phyloP scores from a whole-genome alignment of 2,797 vertebrate species.

The Cynopterus sphinx region DNA sequence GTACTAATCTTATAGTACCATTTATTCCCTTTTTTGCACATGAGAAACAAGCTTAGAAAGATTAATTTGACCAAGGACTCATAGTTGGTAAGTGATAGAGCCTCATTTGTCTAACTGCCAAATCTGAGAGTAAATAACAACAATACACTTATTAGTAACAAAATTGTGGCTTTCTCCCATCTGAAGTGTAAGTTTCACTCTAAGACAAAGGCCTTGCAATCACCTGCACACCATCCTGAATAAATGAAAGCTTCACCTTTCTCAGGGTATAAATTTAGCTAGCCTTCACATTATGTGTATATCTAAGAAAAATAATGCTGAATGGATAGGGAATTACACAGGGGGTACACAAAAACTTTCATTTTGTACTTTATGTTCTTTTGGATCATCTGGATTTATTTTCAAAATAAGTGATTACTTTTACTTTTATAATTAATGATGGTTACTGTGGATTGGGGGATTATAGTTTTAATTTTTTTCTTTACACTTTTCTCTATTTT shows the following conservation, averaged over 20 bases:
- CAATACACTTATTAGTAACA: background rate
- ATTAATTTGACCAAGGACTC: background rate
- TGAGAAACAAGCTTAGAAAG: background rate
- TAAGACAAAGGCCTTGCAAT: slow-evolving; percentile 2
- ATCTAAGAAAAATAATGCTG: slow-evolving; percentile 3
- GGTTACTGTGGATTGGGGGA: background rate
- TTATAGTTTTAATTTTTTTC: background rate
- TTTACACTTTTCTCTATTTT: slow-evolving; percentile 44
- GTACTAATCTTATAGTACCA: background rate
- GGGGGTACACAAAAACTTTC: background rate
- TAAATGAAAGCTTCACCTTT: slow-evolving; percentile 23
- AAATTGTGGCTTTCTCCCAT: background rate
- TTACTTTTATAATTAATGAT: slow-evolving; percentile 43
- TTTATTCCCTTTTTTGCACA: background rate
- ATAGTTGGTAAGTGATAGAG: background rate
- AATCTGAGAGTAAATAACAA: background rate
- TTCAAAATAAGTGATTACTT: slow-evolving; percentile 17
- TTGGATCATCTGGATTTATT: slow-evolving; percentile 5
- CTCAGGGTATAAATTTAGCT: background rate
- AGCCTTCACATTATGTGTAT: background rate
- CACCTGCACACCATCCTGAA: background rate
- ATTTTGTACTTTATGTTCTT: slow-evolving; percentile 27
- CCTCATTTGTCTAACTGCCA: slow-evolving; percentile 4
- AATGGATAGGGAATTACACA: background rate
- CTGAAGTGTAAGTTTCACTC: background rate